Evolutionary conservation across 2,797 vertebrate genomes (phyloP).

Genomic region (Lutjanus argentimaculatus): DNA sequence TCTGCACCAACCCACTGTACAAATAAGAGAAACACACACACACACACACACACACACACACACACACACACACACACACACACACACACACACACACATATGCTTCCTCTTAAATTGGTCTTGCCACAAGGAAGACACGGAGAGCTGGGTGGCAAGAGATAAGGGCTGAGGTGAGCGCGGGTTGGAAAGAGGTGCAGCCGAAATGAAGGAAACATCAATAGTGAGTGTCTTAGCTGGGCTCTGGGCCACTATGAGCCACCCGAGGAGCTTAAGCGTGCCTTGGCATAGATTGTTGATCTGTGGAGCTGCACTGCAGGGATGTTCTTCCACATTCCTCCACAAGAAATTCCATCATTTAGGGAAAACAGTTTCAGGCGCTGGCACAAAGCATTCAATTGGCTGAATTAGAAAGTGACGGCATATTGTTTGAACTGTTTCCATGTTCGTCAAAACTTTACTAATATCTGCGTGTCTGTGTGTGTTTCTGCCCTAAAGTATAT

Average conservation of each 20-base stretch:
- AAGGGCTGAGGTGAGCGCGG: constrained; percentile 67
- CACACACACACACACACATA: not conserved
- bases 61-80: constrained; percentile 1
- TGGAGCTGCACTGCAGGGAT: constrained; percentile 51
- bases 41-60: constrained; percentile 8
- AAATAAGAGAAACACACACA: constrained; percentile 36
- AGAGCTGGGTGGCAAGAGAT: constrained; percentile 73
- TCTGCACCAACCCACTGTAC: constrained; percentile 57
- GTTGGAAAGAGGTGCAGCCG: constrained; percentile 55
- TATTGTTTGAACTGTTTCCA: constrained; percentile 33
- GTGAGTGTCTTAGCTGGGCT: constrained; percentile 67
- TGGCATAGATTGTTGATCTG: constrained; percentile 59
- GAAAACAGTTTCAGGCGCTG: constrained; percentile 42
- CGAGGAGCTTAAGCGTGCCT: constrained; percentile 68
- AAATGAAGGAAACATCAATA: constrained; percentile 70
- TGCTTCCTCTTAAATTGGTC: constrained; percentile 27
- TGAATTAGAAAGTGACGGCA: constrained; percentile 14
- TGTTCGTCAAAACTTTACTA: constrained; percentile 22
- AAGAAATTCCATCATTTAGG: constrained; percentile 54
- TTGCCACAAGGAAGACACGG: constrained; percentile 55
- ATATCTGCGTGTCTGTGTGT: constrained; percentile 1
- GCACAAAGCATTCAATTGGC: constrained; percentile 21
- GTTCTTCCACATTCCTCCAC: constrained; percentile 61
- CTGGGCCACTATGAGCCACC: constrained; percentile 60
- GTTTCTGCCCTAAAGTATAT: constrained; percentile 24